Evolutionary conservation across 2,797 vertebrate species (phyloP), one percentile per base, ranked within the genome.

Genomic region (Vireo griseus): DNA sequence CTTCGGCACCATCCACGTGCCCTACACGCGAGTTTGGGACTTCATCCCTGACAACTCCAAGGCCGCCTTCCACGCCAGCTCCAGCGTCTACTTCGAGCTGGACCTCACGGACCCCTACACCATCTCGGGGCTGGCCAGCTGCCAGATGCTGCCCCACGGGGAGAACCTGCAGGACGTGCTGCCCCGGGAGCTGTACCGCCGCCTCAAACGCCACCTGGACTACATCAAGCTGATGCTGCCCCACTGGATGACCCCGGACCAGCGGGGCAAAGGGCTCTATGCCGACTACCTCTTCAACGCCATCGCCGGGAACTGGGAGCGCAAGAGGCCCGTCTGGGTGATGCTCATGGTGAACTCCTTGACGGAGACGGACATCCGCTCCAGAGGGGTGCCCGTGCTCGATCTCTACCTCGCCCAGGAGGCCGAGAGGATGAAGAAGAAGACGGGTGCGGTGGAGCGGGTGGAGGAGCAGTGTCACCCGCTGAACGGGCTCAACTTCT

Each of bases 341-440:
- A 99, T 99, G 98, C 97, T 99, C 31, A 99, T 99, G 98, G 98
- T 99, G 92, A 99, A 99, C 97, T 99, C 98, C 1, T 97, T 99
- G 93, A 99, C 98, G 0, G 98, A 99, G 97, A 98, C 98, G 0
- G 98, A 99, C 25, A 98, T 99, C 61, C 98, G 98, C 74, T 98
- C 98, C 42, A 94, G 98, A 3, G 98, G 98, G 2, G 98, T 98
- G 83, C 98, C 98, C 0, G 98, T 99, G 69, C 97, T 99, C 1
- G 98, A 99, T 95, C 98, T 99, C 63, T 98, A 98, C 96, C 97
- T 99, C 29, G 98, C 98, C 16, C 98, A 98, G 96, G 98, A 98
- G 95, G 98, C 98, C 0, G 98, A 98, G 95, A 98, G 98, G 91
- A 98, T 98, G 97, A 98, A 94, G 97, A 98, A 98, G 97, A 98